A percentile compares a stretch with the other conserved stretches of the same genome.
phyloP scores from a whole-genome alignment of 2,797 vertebrate species.

The Trachurus trachurus region DNA sequence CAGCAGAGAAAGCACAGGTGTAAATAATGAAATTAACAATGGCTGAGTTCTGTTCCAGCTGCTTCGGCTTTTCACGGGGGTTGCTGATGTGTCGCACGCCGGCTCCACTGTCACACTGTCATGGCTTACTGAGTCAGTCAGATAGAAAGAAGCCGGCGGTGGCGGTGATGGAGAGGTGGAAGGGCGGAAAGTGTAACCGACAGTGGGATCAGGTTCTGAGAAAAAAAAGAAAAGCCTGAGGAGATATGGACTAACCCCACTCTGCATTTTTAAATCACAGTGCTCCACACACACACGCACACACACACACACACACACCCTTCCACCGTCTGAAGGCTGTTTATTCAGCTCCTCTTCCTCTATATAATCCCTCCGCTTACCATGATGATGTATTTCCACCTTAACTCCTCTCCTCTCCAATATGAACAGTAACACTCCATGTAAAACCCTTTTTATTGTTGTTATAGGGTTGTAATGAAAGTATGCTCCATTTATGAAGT shows the following conservation, averaged over 20 bases:
- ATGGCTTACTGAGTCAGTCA: conserved; percentile 7
- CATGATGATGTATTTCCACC: neutral
- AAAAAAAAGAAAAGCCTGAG: neutral
- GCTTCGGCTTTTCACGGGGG: neutral
- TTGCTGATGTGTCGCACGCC: neutral
- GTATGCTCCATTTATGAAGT: too few relatives aligned
- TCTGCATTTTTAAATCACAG: conserved; percentile 9
- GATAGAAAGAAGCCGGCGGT: conserved; percentile 12
- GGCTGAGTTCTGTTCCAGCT: conserved; percentile 10
- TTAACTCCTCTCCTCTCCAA: neutral
- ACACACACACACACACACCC: too few relatives aligned
- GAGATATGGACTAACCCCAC: neutral
- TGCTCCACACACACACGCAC: neutral
- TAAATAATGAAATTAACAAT: conserved; percentile 26
- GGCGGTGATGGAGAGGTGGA: conserved; percentile 11
- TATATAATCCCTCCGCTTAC: neutral
- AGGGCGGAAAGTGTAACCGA: conserved; percentile 7
- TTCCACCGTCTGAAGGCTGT: neutral
- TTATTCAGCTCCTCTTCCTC: neutral
- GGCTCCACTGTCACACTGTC: conserved; percentile 27
- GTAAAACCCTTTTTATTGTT: conserved; percentile 4
- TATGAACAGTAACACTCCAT: neutral
- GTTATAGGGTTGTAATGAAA: neutral
- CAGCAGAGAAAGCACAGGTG: conserved; percentile 12
- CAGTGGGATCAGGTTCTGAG: conserved; percentile 16